Conservation (phyloP, 1,140 invertebrate species). For the Venturia canescens region DNA sequence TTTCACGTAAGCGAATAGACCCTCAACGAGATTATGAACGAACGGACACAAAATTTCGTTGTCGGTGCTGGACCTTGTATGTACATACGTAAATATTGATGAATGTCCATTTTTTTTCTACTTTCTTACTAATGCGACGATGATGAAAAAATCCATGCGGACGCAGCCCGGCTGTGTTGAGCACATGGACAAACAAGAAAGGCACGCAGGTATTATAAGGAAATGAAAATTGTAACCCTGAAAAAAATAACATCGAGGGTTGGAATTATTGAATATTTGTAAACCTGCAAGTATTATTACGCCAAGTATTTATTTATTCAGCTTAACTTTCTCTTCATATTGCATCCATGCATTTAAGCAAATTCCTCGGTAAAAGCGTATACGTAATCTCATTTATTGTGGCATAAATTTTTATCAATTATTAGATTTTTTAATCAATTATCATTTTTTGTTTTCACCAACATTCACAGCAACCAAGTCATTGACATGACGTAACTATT, state of each 20-base stretch:
- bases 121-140: constrained; percentile 18
- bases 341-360: constrained; percentile 12
- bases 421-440: background rate
- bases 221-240: background rate
- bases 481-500: constrained; percentile 63
- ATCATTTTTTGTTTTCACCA: constrained; percentile 43
- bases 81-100: constrained; percentile 66
- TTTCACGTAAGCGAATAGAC: constrained; percentile 38
- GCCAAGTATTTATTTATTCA: constrained; percentile 69
- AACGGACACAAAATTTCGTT: constrained; percentile 42
- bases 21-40: constrained; percentile 12
- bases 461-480: constrained; percentile 58
- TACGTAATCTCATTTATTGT: background rate
- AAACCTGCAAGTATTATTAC: constrained; percentile 56
- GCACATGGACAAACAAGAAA: constrained; percentile 43
- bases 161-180: constrained; percentile 57
- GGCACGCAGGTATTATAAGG: constrained; percentile 11
- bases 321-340: constrained; percentile 45
- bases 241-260: constrained; percentile 26
- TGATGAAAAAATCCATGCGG: constrained; percentile 61
- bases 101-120: constrained; percentile 58
- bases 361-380: constrained; percentile 25
- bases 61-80: constrained; percentile 61
- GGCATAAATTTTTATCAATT: background rate
- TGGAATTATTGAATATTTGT: background rate